Conservation (phyloP, 2,888 invertebrate species). For the Meiosimyza platycephala region DNA sequence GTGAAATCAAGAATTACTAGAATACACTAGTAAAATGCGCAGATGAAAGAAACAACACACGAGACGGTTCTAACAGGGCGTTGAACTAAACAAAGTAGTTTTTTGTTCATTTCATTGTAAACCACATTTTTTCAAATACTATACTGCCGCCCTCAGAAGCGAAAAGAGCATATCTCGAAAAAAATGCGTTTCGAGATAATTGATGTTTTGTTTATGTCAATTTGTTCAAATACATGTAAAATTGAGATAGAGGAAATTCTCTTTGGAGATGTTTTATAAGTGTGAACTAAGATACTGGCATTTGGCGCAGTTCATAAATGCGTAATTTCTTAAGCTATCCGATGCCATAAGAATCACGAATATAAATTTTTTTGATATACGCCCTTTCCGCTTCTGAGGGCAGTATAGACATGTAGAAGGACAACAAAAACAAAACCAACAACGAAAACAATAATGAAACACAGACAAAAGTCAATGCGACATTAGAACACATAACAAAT, state of each 20-base stretch:
- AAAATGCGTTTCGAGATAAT: too few species aligned
- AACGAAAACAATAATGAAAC: background rate
- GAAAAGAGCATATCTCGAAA: too few species aligned
- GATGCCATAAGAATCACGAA: too few species aligned
- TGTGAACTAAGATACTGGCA: too few species aligned
- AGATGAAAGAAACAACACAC: slow-evolving; percentile 39
- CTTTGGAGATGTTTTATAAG: too few species aligned
- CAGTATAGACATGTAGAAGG: background rate
- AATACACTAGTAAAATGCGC: slow-evolving; percentile 26
- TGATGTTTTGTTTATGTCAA: too few species aligned
- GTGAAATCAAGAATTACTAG: slow-evolving; percentile 7
- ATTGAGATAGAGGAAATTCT: too few species aligned
- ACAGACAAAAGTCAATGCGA: background rate
- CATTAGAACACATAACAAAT: slow-evolving; percentile 15
- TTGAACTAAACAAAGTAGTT: slow-evolving; percentile 40
- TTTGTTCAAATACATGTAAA: too few species aligned
- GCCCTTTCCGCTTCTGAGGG: too few species aligned
- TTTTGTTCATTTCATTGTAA: background rate
- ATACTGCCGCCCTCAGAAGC: background rate
- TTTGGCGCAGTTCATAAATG: too few species aligned
- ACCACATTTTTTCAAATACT: slow-evolving; percentile 9
- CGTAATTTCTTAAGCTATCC: too few species aligned
- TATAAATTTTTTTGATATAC: too few species aligned
- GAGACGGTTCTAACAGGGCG: slow-evolving; percentile 36
- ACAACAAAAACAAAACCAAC: background rate